phyloP scores from a whole-genome alignment of 1,140 invertebrate species.

The Aphis craccivora region DNA sequence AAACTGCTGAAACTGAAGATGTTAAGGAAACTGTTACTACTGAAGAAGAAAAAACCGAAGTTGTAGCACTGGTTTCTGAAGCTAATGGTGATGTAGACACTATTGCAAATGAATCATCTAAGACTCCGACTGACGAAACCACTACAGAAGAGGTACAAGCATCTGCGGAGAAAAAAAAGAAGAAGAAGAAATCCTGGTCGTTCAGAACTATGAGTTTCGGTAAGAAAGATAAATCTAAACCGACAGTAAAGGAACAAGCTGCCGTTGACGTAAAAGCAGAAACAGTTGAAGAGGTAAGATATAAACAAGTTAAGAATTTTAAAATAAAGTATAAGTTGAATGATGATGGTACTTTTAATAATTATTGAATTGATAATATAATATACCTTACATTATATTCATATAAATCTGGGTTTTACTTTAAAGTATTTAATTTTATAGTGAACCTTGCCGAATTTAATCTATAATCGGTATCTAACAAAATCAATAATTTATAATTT shows the following conservation, averaged over 20 bases:
- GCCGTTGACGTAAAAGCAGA: conserved; percentile 32
- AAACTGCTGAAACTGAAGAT: conserved; percentile 35
- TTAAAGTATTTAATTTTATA: too few relatives aligned
- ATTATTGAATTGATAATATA: not conserved
- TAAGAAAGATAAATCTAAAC: conserved; percentile 84
- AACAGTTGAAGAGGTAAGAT: conserved; percentile 45
- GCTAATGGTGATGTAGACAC: conserved; percentile 38
- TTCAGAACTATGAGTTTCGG: conserved; percentile 84
- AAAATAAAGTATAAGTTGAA: not conserved
- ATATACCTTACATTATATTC: too few relatives aligned
- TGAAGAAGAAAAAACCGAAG: conserved; percentile 37
- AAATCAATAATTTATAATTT: too few relatives aligned
- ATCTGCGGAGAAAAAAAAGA: conserved; percentile 72
- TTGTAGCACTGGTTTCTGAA: not conserved
- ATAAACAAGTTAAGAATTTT: not conserved
- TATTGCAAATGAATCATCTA: conserved; percentile 24
- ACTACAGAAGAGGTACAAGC: conserved; percentile 63
- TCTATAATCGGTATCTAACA: too few relatives aligned
- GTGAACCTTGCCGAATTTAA: too few relatives aligned
- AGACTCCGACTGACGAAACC: conserved; percentile 17
- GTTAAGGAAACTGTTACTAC: not conserved
- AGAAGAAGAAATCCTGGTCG: conserved; percentile 87
- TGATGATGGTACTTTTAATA: not conserved
- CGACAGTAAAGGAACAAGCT: conserved; percentile 62
- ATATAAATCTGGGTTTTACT: too few relatives aligned